Evolutionary conservation across 2,797 vertebrate species (phyloP).

Genomic region (Peromyscus attwateri): DNA sequence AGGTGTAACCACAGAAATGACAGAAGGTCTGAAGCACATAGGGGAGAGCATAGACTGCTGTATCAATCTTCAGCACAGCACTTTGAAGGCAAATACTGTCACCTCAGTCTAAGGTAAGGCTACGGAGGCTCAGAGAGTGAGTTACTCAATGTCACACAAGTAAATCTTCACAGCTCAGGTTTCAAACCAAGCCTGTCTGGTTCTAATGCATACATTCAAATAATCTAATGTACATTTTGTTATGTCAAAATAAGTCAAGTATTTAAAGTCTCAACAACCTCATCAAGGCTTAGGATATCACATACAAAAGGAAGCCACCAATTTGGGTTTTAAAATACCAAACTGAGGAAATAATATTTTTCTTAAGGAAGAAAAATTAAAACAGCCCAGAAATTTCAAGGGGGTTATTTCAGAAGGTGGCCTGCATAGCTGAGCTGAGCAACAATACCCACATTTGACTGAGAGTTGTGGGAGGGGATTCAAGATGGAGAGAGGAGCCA

Average conservation of each 20-base stretch:
- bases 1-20: background rate
- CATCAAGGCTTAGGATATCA: background rate
- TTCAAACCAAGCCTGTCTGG: conserved; percentile 2
- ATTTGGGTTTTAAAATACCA: conserved; percentile 15
- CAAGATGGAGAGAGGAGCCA: background rate
- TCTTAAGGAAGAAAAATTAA: conserved; percentile 37
- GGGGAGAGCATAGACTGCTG: background rate
- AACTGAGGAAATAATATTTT: background rate
- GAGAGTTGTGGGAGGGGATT: background rate
- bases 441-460: background rate
- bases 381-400: background rate
- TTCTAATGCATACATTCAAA: background rate
- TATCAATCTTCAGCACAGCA: background rate
- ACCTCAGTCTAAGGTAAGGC: background rate
- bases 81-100: too few relatives aligned
- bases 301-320: background rate
- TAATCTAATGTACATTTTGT: background rate
- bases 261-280: conserved; percentile 10
- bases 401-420: conserved; percentile 30
- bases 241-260: background rate
- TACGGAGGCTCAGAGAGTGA: background rate
- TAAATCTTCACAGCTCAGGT: background rate
- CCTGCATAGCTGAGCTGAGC: background rate
- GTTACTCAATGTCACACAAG: background rate
- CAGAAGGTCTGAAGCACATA: background rate